Conservation (phyloP, 2,888 invertebrate genomes). For the Calephelis perditalis region DNA sequence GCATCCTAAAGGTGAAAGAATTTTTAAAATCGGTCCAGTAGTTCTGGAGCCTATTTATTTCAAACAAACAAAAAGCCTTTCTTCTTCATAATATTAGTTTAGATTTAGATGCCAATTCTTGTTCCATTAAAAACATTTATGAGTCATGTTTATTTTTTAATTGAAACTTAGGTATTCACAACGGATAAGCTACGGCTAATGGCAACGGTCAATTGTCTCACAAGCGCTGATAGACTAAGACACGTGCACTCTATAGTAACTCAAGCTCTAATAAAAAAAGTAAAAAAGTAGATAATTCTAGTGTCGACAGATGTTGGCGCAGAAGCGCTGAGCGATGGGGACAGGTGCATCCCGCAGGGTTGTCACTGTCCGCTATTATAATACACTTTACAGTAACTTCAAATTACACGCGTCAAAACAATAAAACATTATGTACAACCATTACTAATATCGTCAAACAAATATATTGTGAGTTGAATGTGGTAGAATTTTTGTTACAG, state of each 20-base stretch:
- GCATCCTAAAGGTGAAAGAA: no score
- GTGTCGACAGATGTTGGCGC: conserved; percentile 64
- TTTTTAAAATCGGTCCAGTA: no score
- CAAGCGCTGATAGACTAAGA: conserved; percentile 30
- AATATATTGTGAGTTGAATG: neutral
- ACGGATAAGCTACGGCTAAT: no score
- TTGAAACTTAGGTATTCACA: no score
- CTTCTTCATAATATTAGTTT: no score
- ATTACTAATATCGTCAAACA: conserved; percentile 8
- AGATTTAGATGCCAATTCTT: no score
- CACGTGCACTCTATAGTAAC: conserved; percentile 54
- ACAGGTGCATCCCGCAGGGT: conserved; percentile 65
- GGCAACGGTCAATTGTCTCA: no score
- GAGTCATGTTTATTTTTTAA: no score
- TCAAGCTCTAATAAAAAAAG: conserved; percentile 35
- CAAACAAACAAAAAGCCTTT: no score
- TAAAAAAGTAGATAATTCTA: conserved; percentile 52
- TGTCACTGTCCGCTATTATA: conserved; percentile 34
- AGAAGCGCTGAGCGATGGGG: conserved; percentile 56
- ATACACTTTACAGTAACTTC: conserved; percentile 15
- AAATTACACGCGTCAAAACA: conserved; percentile 18
- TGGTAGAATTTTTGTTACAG: no score
- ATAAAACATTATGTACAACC: conserved; percentile 14
- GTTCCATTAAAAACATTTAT: no score
- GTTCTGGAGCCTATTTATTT: no score